Evolutionary conservation across 2,797 vertebrate genomes (phyloP).

Genomic region (Hephaestus fuliginosus): DNA sequence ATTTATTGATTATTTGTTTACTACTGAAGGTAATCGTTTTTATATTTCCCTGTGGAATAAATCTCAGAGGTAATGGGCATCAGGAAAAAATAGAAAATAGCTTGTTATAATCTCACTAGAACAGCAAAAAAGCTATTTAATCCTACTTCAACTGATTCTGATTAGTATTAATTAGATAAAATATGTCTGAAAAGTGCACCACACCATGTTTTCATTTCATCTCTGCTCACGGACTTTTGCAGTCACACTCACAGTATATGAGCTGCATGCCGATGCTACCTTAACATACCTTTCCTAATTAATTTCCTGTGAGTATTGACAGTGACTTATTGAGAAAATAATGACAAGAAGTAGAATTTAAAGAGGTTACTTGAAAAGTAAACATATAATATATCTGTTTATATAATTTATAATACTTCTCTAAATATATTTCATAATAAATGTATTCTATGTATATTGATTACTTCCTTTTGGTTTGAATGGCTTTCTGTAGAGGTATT

Average conservation of each 20-base stretch:
- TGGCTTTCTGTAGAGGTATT: conserved; percentile 73
- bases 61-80: conserved; percentile 20
- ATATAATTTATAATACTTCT: conserved; percentile 29
- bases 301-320: not conserved
- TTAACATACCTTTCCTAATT: conserved; percentile 18
- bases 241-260: conserved; percentile 16
- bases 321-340: conserved; percentile 27
- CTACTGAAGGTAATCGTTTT: conserved; percentile 8
- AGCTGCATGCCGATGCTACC: conserved; percentile 50
- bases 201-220: conserved; percentile 27
- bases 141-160: conserved; percentile 12
- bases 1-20: conserved; percentile 27
- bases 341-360: conserved; percentile 21
- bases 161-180: conserved; percentile 30
- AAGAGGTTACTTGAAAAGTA: conserved; percentile 30
- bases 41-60: conserved; percentile 15
- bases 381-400: conserved; percentile 28
- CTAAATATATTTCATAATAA: conserved; percentile 37
- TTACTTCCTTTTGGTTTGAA: conserved; percentile 56
- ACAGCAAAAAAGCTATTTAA: conserved; percentile 13
- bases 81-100: not conserved
- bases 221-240: conserved; percentile 22
- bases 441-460: conserved; percentile 26
- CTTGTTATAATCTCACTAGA: conserved; percentile 23
- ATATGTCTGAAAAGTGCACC: conserved; percentile 45